Conservation (phyloP, 1,140 invertebrate genomes). For the Conopomorpha cramerella region DNA sequence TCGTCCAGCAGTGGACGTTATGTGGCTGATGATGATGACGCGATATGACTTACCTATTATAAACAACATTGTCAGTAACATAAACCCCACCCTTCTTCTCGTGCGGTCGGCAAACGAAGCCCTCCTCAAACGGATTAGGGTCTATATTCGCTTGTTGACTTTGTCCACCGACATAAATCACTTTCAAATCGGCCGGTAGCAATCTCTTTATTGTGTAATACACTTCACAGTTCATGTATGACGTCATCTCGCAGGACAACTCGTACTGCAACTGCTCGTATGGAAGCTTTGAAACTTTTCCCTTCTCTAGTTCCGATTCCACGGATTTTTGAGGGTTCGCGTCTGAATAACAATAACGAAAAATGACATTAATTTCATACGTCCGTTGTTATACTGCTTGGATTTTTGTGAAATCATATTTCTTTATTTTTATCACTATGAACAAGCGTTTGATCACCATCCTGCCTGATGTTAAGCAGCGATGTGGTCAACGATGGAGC, state of each 20-base stretch:
- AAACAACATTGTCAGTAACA: slow-evolving; percentile 82
- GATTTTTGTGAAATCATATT: too few relatives aligned
- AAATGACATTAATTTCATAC: too few relatives aligned
- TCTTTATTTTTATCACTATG: too few relatives aligned
- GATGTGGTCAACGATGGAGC: too few relatives aligned
- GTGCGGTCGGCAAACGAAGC: slow-evolving; percentile 65
- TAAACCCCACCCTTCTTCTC: slow-evolving; percentile 81
- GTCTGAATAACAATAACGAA: too few relatives aligned
- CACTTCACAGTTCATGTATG: slow-evolving; percentile 78
- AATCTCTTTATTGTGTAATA: slow-evolving; percentile 84
- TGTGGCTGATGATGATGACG: too few relatives aligned
- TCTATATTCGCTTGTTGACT: slow-evolving; percentile 41
- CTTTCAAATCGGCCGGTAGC: slow-evolving; percentile 84
- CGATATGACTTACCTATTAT: slow-evolving; percentile 79
- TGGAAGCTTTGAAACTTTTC: slow-evolving; percentile 15
- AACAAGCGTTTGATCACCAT: too few relatives aligned
- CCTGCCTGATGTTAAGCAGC: too few relatives aligned
- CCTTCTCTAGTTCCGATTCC: slow-evolving; percentile 11
- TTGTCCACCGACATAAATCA: slow-evolving; percentile 65
- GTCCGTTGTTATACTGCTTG: too few relatives aligned
- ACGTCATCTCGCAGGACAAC: slow-evolving; percentile 71
- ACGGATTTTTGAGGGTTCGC: slow-evolving; percentile 43
- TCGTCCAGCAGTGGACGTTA: too few relatives aligned
- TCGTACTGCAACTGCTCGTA: slow-evolving; percentile 60
- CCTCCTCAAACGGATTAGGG: slow-evolving; percentile 73